Evolutionary conservation across 2,888 invertebrate genomes (phyloP).

Genomic region (Nomada flava): DNA sequence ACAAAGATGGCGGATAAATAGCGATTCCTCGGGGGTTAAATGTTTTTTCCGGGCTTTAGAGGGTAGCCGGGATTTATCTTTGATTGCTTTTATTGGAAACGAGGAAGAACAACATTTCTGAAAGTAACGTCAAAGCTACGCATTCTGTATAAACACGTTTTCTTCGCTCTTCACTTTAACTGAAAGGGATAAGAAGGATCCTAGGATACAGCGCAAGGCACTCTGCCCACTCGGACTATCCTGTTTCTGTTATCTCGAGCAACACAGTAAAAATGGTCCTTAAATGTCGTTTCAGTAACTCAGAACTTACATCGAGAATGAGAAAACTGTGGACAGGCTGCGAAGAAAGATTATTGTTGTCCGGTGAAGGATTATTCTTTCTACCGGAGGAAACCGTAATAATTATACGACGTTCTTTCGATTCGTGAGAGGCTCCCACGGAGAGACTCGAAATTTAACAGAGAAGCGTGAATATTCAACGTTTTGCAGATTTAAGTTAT

Average conservation of each 20-base stretch:
- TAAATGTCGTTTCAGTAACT: not conserved
- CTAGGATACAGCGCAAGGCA: constrained; percentile 23
- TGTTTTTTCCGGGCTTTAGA: not conserved
- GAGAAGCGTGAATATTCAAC: too few species aligned
- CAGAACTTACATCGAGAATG: not conserved
- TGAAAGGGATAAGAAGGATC: constrained; percentile 11
- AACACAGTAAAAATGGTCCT: not conserved
- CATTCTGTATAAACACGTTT: constrained; percentile 18
- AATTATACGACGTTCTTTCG: constrained; percentile 64
- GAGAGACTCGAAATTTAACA: too few species aligned
- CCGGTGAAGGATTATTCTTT: constrained; percentile 30
- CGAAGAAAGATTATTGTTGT: too few species aligned
- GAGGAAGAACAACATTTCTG: not conserved
- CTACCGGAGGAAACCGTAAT: constrained; percentile 47
- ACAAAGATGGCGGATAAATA: not conserved
- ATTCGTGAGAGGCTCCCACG: constrained; percentile 45
- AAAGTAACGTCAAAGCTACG: not conserved
- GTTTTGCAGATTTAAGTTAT: too few species aligned
- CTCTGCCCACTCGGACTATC: constrained; percentile 27
- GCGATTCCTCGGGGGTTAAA: not conserved
- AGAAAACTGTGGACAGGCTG: not conserved
- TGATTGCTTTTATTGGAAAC: not conserved
- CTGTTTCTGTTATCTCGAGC: constrained; percentile 17
- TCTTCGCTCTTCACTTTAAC: constrained; percentile 1
- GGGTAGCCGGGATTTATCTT: not conserved